Evolutionary conservation across 2,797 vertebrate species (phyloP), one percentile per base, ranked within the genome.

Genomic region (Chiroxiphia lanceolata): DNA sequence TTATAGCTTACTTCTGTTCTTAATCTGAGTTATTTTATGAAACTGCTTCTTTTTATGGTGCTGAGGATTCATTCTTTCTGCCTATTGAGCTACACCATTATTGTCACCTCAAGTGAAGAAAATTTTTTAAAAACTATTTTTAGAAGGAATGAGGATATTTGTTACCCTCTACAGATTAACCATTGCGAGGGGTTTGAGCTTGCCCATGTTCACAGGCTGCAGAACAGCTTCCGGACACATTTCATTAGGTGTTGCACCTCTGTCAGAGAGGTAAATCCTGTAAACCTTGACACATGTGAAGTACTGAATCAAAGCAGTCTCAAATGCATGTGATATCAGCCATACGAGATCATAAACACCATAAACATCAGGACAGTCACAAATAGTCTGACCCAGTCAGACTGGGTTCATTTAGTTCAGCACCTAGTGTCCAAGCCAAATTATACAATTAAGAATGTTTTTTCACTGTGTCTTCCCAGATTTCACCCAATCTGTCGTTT

Each of bases 11-110:
- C 61, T 96, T 93, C 75, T 96, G 60, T 69, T 87, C 85, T 88
- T 91, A 82, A 94, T 91, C 67, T 90, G 74, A 94, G 60, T 81
- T 96, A 83, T 92, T 95, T 95, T 86, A 94, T 74, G 48, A 92
- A 92, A 93, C 83, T 11, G 60, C 21, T 93, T 63, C 33, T 94
- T 90, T 94, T 93, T 70, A 93, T 81, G 71, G 34, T 78, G 59
- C 79, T 94, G 61, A 90, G 47, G 64, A 94, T 82, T 95, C 63
- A 71, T 89, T 91, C n/a, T 95, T 92, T 93, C 67, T 89, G 74
- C 61, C 36, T 83, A 72, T 83, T 90, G 87, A 94, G 31, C 69
- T 79, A 86, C 59, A 56, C 36, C 34, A 71, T 87, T 94, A 80
- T 69, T 81, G 79, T 77, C 81, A 85, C 38, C 48, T 90, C 74